These are phyloP conservation scores for Sylvilagus floridanus DNA, from an alignment of 2,797 vertebrate species.

Conservation along the genomic window DNA sequence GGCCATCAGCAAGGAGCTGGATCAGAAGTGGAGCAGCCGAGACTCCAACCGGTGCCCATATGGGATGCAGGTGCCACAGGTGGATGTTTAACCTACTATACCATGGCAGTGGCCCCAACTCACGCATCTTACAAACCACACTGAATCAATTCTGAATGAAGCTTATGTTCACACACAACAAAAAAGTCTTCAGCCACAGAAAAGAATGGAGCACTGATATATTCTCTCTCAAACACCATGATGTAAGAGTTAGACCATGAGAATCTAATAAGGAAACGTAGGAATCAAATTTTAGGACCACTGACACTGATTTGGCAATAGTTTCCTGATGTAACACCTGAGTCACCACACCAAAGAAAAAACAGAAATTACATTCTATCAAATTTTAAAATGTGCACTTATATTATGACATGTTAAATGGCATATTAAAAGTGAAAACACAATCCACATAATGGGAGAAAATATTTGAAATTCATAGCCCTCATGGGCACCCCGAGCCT, in stretches of 20 bases:
- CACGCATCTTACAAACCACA: too few relatives aligned
- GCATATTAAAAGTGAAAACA: background rate
- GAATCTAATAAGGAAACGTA: conserved; percentile 1
- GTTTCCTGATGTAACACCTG: background rate
- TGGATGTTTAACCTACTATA: too few relatives aligned
- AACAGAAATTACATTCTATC: background rate
- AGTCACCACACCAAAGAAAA: background rate
- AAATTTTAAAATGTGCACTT: background rate
- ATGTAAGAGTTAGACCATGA: background rate
- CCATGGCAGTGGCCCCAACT: too few relatives aligned
- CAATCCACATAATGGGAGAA: background rate
- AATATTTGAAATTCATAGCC: background rate
- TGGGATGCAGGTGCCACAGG: too few relatives aligned
- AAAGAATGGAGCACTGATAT: too few relatives aligned
- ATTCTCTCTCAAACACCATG: background rate
- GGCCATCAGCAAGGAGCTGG: too few relatives aligned
- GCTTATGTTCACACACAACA: too few relatives aligned
- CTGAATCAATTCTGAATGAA: conserved; percentile 11
- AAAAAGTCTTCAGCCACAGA: too few relatives aligned
- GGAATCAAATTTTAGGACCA: background rate
- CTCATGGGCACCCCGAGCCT: background rate
- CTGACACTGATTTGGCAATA: background rate
- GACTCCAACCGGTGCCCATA: too few relatives aligned
- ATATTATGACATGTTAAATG: background rate
- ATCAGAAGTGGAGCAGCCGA: too few relatives aligned